Evolutionary conservation across 2,113 vertebrate genomes (phyloP).

Genomic region (Cyprinodon brontotheroides): DNA sequence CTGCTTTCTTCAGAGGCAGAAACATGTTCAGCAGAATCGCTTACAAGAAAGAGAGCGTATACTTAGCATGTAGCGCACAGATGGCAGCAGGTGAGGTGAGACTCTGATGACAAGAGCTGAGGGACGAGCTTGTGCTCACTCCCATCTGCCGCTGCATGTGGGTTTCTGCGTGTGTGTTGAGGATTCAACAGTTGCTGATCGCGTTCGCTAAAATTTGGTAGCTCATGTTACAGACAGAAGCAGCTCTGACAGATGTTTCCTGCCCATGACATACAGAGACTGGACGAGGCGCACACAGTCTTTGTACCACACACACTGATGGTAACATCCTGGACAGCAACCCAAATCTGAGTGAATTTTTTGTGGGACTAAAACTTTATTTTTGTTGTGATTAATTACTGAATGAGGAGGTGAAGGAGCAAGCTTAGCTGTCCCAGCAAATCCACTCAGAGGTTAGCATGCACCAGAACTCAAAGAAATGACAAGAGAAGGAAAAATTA

Average conservation of each 20-base stretch:
- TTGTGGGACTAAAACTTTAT: not conserved
- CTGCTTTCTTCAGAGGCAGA: not conserved
- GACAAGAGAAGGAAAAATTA: not conserved
- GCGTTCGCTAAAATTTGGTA: not conserved
- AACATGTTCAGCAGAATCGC: not conserved
- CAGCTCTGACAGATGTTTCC: slow-evolving; percentile 41
- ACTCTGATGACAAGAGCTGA: slow-evolving; percentile 16
- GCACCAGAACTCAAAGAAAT: not conserved
- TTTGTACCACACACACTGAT: not conserved
- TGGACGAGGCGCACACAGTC: not conserved
- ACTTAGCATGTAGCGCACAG: slow-evolving; percentile 2
- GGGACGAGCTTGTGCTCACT: not conserved
- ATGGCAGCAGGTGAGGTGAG: slow-evolving; percentile 24
- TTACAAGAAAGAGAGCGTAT: not conserved
- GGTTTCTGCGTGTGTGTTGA: not conserved
- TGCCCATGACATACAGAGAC: not conserved
- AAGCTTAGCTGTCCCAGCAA: not conserved
- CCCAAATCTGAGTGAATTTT: not conserved
- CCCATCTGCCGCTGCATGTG: not conserved
- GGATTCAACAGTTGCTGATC: slow-evolving; percentile 3
- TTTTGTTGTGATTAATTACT: not conserved
- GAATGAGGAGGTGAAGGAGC: not conserved
- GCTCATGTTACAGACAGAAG: slow-evolving; percentile 25
- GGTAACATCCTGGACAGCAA: too few species aligned
- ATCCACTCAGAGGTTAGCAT: not conserved